Evolutionary conservation across 2,113 vertebrate genomes (phyloP).

Genomic region (zebrafish (Danio rerio)): GRCz12tu NC_133177.1:8901501-8902000

Average conservation of each 20-base stretch:
- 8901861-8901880: neutral
- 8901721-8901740: neutral
- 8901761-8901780: neutral
- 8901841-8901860: neutral
- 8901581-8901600: too few relatives aligned
- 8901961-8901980: conserved; percentile 53
- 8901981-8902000: conserved; percentile 33
- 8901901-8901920: conserved; percentile 23
- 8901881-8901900: conserved; percentile 42
- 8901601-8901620: too few relatives aligned
- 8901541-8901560: too few relatives aligned
- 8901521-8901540: too few relatives aligned
- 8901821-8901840: neutral
- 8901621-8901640: too few relatives aligned
- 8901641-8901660: too few relatives aligned
- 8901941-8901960: conserved; percentile 57
- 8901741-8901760: neutral
- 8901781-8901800: neutral
- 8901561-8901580: too few relatives aligned
- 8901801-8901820: neutral
- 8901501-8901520: too few relatives aligned
- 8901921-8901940: conserved; percentile 59
- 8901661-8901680: neutral
- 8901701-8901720: neutral
- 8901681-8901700: neutral